These are phyloP conservation scores for Sturnira hondurensis DNA, from an alignment of 2,113 vertebrate species.

Conservation along the genomic window DNA sequence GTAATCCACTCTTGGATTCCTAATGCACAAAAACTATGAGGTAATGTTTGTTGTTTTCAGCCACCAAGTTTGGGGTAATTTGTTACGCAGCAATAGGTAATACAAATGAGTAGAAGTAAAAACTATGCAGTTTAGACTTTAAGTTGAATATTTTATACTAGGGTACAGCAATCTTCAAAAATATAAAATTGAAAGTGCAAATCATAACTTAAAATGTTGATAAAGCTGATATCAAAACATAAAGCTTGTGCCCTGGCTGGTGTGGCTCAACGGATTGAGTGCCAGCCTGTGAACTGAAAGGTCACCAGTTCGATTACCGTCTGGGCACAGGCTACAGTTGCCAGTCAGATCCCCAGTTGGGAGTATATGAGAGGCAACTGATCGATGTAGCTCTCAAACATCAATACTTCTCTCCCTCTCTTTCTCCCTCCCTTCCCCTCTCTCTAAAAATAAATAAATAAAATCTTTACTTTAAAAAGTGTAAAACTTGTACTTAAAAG, in stretches of 20 bases:
- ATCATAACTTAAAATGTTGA: background rate
- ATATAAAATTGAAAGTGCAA: background rate
- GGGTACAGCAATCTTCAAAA: background rate
- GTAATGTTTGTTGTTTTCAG: background rate
- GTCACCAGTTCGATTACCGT: too few species aligned
- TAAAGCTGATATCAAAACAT: constrained; percentile 3
- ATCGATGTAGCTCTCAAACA: too few species aligned
- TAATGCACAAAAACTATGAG: background rate
- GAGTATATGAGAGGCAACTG: too few species aligned
- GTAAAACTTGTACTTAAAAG: constrained; percentile 10
- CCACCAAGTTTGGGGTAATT: background rate
- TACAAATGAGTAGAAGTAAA: constrained; percentile 6
- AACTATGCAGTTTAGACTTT: constrained; percentile 4
- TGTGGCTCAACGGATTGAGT: too few species aligned
- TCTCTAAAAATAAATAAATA: too few species aligned
- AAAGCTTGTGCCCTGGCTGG: background rate
- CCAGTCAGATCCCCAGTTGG: too few species aligned
- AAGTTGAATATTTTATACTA: background rate
- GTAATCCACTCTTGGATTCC: background rate
- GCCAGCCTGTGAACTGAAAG: too few species aligned
- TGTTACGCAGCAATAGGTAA: background rate
- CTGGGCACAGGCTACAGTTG: too few species aligned
- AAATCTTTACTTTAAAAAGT: background rate
- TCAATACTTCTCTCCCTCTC: too few species aligned
- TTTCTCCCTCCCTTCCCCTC: too few species aligned